phyloP scores from a whole-genome alignment of 1,140 invertebrate genomes.

The Campodea augens region DNA sequence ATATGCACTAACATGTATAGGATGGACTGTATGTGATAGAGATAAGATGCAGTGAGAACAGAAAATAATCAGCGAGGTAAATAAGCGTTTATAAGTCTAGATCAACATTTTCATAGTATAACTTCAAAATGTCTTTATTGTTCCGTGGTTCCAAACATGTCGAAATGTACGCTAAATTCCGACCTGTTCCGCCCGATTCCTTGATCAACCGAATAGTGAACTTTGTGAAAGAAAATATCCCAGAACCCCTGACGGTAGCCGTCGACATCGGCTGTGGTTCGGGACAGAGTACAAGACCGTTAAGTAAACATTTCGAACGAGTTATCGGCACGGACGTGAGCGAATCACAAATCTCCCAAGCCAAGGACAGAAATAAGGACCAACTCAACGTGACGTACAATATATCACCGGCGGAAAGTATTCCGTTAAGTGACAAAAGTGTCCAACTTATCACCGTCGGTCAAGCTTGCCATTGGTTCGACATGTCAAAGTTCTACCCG shows the following conservation, averaged over 20 bases:
- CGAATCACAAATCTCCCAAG: conserved; percentile 16
- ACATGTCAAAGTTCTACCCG: neutral
- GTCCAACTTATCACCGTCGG: neutral
- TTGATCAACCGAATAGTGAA: no score
- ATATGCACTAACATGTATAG: no score
- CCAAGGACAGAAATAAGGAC: conserved; percentile 4
- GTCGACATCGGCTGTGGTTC: conserved; percentile 22
- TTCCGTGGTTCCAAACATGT: no score
- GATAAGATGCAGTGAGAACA: no score
- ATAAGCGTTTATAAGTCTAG: no score
- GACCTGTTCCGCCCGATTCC: no score
- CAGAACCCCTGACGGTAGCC: neutral
- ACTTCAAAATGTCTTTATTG: no score
- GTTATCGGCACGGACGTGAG: conserved; percentile 18
- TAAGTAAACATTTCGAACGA: conserved; percentile 16
- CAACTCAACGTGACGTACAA: neutral
- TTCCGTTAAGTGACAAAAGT: neutral
- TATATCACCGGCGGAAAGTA: neutral
- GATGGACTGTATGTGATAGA: no score
- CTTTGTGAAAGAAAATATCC: no score
- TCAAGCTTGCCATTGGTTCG: neutral
- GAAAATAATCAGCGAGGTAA: no score
- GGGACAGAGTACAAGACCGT: conserved; percentile 19
- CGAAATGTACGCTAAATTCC: no score
- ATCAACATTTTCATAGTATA: no score